Evolutionary conservation across 2,797 vertebrate species (phyloP).

Genomic region (Takifugu ocellatus): DNA sequence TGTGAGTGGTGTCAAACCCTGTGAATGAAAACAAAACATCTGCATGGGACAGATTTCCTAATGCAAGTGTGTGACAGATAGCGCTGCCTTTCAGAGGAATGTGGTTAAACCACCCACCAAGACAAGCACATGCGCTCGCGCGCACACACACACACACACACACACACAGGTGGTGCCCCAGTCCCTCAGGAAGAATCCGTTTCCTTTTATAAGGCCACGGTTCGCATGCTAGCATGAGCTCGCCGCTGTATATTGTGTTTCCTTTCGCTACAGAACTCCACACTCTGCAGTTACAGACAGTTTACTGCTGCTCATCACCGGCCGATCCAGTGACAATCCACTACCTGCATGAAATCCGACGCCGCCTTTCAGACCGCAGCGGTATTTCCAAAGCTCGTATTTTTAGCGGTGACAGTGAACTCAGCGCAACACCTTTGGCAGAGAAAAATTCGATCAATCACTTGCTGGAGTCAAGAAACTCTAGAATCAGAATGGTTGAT

Average conservation of each 20-base stretch:
- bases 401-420: no score
- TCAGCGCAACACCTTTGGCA: no score
- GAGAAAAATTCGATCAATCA: no score
- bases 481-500: no score
- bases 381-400: no score
- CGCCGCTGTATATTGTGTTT: constrained; percentile 22
- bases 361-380: constrained; percentile 8
- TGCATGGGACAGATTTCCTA: constrained; percentile 61
- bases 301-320: constrained; percentile 11
- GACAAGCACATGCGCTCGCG: constrained; percentile 14
- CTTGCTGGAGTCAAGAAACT: no score
- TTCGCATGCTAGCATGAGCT: constrained; percentile 14
- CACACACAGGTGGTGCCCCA: constrained; percentile 28
- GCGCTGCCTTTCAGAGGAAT: constrained; percentile 70
- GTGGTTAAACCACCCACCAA: constrained; percentile 58
- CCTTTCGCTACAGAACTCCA: constrained; percentile 11
- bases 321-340: constrained; percentile 21
- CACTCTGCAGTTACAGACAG: constrained; percentile 40
- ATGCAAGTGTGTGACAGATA: constrained; percentile 60
- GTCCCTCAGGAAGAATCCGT: constrained; percentile 49
- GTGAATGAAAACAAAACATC: constrained; percentile 60
- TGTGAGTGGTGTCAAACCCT: constrained; percentile 34
- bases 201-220: constrained; percentile 34
- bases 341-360: constrained; percentile 36
- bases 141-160: constrained; percentile 20